Conservation (phyloP, 2,888 invertebrate species). For the Pyralis farinalis region DNA sequence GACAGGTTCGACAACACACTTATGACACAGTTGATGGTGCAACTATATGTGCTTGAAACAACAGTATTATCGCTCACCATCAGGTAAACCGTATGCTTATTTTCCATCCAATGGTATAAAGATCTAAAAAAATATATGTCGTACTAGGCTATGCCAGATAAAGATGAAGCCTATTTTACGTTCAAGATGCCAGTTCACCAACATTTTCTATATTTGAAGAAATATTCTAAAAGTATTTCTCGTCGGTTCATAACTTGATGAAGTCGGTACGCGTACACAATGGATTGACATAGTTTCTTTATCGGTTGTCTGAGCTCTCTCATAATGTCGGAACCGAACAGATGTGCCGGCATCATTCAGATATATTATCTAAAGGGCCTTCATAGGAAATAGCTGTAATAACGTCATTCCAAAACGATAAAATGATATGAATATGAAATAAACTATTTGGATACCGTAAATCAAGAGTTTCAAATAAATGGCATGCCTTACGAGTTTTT, state of each 20-base stretch:
- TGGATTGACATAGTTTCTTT: constrained; percentile 37
- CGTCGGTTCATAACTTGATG: background rate
- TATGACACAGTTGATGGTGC: no score
- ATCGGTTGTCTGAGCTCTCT: constrained; percentile 30
- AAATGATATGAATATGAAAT: no score
- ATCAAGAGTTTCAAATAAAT: background rate
- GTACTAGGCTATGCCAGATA: no score
- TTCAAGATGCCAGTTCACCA: no score
- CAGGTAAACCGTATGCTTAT: no score
- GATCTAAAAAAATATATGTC: no score
- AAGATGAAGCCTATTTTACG: no score
- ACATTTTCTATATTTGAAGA: constrained; percentile 30
- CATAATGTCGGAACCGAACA: constrained; percentile 29
- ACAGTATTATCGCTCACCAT: no score
- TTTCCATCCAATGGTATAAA: no score
- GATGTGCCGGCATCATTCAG: constrained; percentile 31
- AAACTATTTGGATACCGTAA: background rate
- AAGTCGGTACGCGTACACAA: constrained; percentile 18
- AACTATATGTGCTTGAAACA: no score
- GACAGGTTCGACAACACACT: no score
- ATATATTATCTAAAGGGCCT: constrained; percentile 18
- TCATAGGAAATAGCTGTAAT: constrained; percentile 11
- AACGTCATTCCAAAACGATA: constrained; percentile 14
- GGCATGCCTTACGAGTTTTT: background rate
- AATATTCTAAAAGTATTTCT: background rate